Evolutionary conservation across 2,113 vertebrate genomes (phyloP).

Genomic region (Nansenia antarctica): DNA sequence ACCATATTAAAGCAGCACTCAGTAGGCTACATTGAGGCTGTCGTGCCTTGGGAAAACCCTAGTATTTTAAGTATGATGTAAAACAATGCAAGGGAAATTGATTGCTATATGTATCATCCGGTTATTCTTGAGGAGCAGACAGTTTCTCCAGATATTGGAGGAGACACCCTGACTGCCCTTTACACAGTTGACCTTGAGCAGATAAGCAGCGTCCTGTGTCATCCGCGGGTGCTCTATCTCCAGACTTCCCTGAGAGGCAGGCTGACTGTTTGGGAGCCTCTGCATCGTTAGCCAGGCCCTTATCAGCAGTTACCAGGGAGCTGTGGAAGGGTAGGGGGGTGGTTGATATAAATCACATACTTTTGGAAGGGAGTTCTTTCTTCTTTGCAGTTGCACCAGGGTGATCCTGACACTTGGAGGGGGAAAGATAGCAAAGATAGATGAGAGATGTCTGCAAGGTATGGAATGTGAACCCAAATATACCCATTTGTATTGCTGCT

Average conservation of each 20-base stretch:
- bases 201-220: not conserved
- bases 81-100: no score
- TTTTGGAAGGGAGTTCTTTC: not conserved
- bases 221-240: not conserved
- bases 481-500: no score
- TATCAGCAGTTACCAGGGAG: not conserved
- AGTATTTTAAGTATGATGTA: no score
- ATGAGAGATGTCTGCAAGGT: not conserved
- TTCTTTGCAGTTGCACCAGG: not conserved
- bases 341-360: not conserved
- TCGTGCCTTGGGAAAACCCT: no score
- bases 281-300: not conserved
- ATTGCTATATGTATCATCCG: no score
- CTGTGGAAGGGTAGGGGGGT: not conserved
- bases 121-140: no score
- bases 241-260: not conserved
- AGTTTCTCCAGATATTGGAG: not conserved
- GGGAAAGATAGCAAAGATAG: not conserved
- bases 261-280: not conserved
- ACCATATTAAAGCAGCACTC: no score
- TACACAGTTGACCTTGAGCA: not conserved
- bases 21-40: no score
- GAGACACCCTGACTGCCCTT: not conserved
- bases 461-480: no score
- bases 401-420: not conserved